These are phyloP conservation scores for Dromococcyx pavoninus DNA, from an alignment of 2,797 vertebrate genomes.

Conservation along the genomic window DNA sequence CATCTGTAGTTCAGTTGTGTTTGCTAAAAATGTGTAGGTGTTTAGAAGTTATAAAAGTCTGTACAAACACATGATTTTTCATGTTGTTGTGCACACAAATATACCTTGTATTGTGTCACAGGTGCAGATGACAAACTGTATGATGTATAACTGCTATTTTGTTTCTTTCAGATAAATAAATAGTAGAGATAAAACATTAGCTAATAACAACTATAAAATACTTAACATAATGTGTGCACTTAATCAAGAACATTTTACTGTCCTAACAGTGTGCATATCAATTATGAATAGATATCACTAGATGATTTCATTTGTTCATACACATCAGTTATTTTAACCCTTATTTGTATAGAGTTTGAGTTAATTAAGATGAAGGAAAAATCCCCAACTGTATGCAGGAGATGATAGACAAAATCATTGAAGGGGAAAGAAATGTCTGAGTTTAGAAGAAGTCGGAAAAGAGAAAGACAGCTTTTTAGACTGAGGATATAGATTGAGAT, in stretches of 20 bases:
- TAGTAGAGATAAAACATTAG: neutral
- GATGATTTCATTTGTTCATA: neutral
- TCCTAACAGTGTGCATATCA: neutral
- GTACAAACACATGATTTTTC: neutral
- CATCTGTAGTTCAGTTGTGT: neutral
- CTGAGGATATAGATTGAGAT: neutral
- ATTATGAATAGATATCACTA: neutral
- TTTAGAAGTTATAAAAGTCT: neutral
- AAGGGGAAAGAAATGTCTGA: neutral
- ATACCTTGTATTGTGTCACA: neutral
- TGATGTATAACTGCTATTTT: conserved; percentile 26
- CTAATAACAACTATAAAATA: conserved; percentile 18
- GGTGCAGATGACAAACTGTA: neutral
- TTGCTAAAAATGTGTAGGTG: neutral
- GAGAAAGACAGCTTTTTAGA: neutral
- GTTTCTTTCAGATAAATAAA: conserved; percentile 34
- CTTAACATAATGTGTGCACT: neutral
- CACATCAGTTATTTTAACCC: neutral
- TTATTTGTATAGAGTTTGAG: neutral
- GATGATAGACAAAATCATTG: neutral
- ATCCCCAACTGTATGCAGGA: neutral
- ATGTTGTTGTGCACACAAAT: neutral
- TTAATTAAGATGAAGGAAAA: neutral
- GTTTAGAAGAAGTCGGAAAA: neutral
- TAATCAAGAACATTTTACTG: conserved; percentile 6